Base-by-base conservation (phyloP, 1,140 invertebrate genomes). In the Neocloeon triangulifer region DNA sequence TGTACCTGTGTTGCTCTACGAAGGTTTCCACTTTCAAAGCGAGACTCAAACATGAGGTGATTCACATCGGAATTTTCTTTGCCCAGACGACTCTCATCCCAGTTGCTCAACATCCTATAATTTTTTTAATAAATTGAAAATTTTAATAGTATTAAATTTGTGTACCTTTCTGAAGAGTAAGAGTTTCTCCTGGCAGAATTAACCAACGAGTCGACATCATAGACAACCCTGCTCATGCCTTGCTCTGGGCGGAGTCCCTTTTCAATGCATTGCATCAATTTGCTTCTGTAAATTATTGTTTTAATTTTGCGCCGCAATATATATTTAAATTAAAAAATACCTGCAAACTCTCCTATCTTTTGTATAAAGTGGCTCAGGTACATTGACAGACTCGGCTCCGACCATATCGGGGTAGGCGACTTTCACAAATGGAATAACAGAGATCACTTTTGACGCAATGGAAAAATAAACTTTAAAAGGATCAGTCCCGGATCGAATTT, bases 1-100 rank as follows among this genome's bases (percentile, higher is more conserved):
- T 5, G n/a, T 57, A 85, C 78, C 64, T 81, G 76, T 49, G 85
- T 73, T 9, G 62, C 82, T 65, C 80, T 80, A 25, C 84, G 61
- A 16, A 92, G 58, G 57, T 92, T 91, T 19, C 84, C 85, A 44
- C 75, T 73, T 53, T 91, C 85, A 58, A 91, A 92, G 45, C 80
- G 64, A 5, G 80, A 81, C 47, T 88, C 81, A 53, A 91, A 91
- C 30, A 58, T 55, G 17, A 89, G 53, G 33, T 63, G 56, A 30
- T 61, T 58, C 1, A 49, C 49, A 31, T 59, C 56, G 10, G 38
- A 48, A 36, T 55, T 53, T 4, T 50, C 46, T 37, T 56, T 58
- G 3, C 61, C 58, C 15, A 69, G 46, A 40, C 63, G 60, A 38
- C 59, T 48, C 42, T 70, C 62, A 50, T 78, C 73, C 19, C 50